Evolutionary conservation across 2,888 invertebrate species (phyloP), one percentile per base, ranked within the genome.

Genomic region (Melikaiella ostensackeni): DNA sequence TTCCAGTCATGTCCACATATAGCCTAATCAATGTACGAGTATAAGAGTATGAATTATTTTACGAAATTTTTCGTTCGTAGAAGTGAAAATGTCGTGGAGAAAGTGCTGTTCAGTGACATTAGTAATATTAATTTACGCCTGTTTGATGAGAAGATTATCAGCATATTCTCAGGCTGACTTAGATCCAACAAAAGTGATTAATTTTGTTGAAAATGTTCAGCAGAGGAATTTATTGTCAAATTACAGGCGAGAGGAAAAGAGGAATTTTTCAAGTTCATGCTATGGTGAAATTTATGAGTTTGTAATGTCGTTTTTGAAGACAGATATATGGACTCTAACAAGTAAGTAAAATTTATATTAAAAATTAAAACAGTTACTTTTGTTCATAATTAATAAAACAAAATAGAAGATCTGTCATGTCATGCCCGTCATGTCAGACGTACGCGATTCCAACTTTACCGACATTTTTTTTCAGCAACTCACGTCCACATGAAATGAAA

Each of bases 221-320:
- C 8, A 64, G 21, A 21, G 42, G 33, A n/a, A n/a, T 19, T n/a
- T 19, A 11, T 35, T n/a, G 0, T 21, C 35, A 63, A 35, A 19
- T 11, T 11, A n/a, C n/a, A 21, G 21, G 3, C n/a, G 9, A 55
- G n/a, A 21, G 24, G 8, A 8, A 46, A 7, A 27, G 8, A 42
- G n/a, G 8, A 42, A 66, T 66, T 42, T 66, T 27, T 66, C 66
- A 19, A 66, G 19, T 46, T 46, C 66, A 24, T 66, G 66, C 16
- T 66, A 24, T 27, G 27, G 21, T n/a, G 42, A 42, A 16, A 42
- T 42, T 42, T 16, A 42, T 16, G 42, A 66, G 13, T 66, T 16
- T 66, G 42, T n/a, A 21, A 46, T 16, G 24, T 66, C 27, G 27
- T 7, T 66, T 16, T 42, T 8, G 16, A 27, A 24, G 7, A 27